Evolutionary conservation across 1,140 invertebrate genomes (phyloP).

Genomic region (Pseudachorutes palmiensis): DNA sequence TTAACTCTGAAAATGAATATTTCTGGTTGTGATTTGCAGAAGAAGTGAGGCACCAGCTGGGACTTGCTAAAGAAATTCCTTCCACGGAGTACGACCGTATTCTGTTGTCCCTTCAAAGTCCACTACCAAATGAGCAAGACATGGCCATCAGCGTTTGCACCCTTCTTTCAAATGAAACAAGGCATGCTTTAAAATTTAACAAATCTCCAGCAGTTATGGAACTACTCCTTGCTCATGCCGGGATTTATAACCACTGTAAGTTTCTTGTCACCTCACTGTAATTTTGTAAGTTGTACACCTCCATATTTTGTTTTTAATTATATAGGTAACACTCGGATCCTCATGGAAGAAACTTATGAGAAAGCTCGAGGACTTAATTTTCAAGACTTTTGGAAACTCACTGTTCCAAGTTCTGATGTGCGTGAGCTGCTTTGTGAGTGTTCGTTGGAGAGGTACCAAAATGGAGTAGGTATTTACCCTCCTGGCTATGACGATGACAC

Average conservation of each 20-base stretch:
- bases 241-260: constrained; percentile 79
- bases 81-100: constrained; percentile 79
- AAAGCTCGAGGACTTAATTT: constrained; percentile 38
- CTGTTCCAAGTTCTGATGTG: constrained; percentile 28
- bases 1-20: not conserved
- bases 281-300: not conserved
- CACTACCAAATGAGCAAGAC: constrained; percentile 96
- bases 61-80: constrained; percentile 61
- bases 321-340: constrained; percentile 29
- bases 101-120: constrained; percentile 78
- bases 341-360: constrained; percentile 39
- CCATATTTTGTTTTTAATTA: not conserved
- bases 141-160: constrained; percentile 96
- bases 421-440: constrained; percentile 39
- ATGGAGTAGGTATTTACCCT: constrained; percentile 21
- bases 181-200: constrained; percentile 72
- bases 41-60: constrained; percentile 54
- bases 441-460: constrained; percentile 27
- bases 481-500: constrained; percentile 12
- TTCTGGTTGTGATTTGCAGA: constrained; percentile 51
- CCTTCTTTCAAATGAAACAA: constrained; percentile 85
- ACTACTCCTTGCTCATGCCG: constrained; percentile 83
- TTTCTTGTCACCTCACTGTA: constrained; percentile 32
- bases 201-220: constrained; percentile 77
- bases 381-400: constrained; percentile 42